A percentile compares a stretch with the other conserved stretches of the same genome.
phyloP scores from a whole-genome alignment of 2,888 invertebrate species.

The Tyria jacobaeae region DNA sequence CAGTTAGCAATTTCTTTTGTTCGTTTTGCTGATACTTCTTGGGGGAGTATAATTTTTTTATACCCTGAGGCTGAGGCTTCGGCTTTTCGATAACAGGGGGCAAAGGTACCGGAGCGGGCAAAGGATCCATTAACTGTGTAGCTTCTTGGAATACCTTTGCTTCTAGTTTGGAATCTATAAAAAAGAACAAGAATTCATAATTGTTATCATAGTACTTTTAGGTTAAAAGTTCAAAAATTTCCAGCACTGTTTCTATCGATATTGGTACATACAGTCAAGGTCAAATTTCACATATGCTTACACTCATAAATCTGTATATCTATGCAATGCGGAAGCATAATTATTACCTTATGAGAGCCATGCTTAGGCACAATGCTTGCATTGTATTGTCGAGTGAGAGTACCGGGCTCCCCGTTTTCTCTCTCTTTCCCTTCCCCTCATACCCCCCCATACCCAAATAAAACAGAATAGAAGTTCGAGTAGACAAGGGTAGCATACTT shows the following conservation, averaged over 20 bases:
- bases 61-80: neutral
- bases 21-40: neutral
- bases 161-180: neutral
- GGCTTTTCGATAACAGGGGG: neutral
- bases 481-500: no score
- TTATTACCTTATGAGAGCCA: no score
- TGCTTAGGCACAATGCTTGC: no score
- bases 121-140: neutral
- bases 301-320: no score
- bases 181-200: neutral
- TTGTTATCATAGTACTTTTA: neutral
- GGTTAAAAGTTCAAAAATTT: neutral
- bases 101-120: neutral
- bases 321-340: no score
- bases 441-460: no score
- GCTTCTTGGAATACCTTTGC: conserved; percentile 11
- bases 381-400: no score
- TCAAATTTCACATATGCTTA: no score
- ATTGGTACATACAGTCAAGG: no score
- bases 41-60: fast-evolving
- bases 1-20: neutral
- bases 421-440: no score
- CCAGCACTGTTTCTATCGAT: neutral
- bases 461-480: no score
- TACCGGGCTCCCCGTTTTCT: no score